Base-by-base conservation (phyloP, 2,113 vertebrate genomes). In the Psittacus erithacus region DNA sequence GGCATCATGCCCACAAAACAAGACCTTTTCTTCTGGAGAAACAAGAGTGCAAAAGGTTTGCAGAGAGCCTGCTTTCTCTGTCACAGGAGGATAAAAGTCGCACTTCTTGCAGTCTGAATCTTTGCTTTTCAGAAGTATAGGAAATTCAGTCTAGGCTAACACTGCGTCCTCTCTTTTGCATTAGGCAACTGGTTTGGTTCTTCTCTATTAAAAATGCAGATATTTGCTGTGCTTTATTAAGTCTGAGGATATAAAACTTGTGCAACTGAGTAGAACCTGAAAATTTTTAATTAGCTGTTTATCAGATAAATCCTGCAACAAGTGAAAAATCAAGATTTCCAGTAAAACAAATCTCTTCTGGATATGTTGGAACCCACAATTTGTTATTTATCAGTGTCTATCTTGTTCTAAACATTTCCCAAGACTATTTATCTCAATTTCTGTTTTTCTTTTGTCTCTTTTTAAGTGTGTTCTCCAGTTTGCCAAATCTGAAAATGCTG, bases 401-500 rank as follows among this genome's bases (percentile, higher is more conserved):
- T 16, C 83, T 90, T 69, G 44, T 49, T 70, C 46, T 81, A 22
- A 71, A 1, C 13, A 12, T 74, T 70, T 52, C 55, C 38, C 31
- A 52, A 28, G 24, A 24, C 60, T n/a, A 27, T 65, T 84, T 82
- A 5, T 69, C 88, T 92, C n/a, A 75, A 41, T 71, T 82, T 90
- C 65, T 77, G 1, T 38, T 90, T 91, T 59, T 49, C 77, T 95
- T 90, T 84, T 62, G 44, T 78, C 71, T 97, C 80, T 92, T 46
- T 94, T 95, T 59, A 97, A 99, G 99, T 49, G 99, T 99, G 27
- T 99, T 99, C 96, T 98, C 97, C 95, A 99, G 96, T 97, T 98
- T 99, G 99, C 99, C 99, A 99, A 99, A 99, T 86, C 98, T 99
- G 70, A 98, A 99, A 97, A 95, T 96, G 65, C 97, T 99, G 97